Base-by-base conservation (phyloP, 2,888 invertebrate genomes). In the Eupithecia inturbata region DNA sequence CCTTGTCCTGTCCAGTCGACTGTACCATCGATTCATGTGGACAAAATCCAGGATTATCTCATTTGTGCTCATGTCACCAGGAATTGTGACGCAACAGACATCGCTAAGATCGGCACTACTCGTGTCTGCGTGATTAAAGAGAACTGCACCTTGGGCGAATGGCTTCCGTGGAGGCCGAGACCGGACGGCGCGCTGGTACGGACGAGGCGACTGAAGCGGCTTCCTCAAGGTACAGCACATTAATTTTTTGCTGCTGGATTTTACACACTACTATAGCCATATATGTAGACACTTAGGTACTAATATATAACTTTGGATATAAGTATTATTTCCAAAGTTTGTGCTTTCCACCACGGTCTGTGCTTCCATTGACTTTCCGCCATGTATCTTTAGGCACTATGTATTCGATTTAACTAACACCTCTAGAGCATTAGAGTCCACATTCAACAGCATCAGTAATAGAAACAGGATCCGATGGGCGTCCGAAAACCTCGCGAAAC, bases 131-230 rank as follows among this genome's bases (percentile, higher is more conserved):
- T 95, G 33, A 91, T 95, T 69, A 89, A 90, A 0, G 95, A 95
- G 77, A 95, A 95, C 82, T 96, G 96, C 80, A 86, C 88, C 3
- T 87, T 96, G 62, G 95, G 93, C 1, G 95, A 95, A 71, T 96
- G 96, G 96, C 89, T 95, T 68, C 93, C 95, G 71, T 96, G 96
- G 96, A 85, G 91, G 76, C 93, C 95, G 1, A 88, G 95, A 3
- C 88, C 93, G 22, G 95, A 95, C 74, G 95, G 95, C 0, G 95
- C 92, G 0, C 83, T 93, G 1, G 92, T 93, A 41, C 89, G 95
- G 66, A 94, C 92, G 0, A 85, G 95, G n/a, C 86, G 92, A 3
- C 81, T 95, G 2, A 86, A 90, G 36, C 86, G 87, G 80, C 80
- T 95, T 49, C 93, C 95, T 1, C 94, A 95, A 86, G 95, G 95